Evolutionary conservation across 2,888 invertebrate genomes (phyloP), one percentile per base, ranked within the genome.

Genomic region (Anoncus sp.): DNA sequence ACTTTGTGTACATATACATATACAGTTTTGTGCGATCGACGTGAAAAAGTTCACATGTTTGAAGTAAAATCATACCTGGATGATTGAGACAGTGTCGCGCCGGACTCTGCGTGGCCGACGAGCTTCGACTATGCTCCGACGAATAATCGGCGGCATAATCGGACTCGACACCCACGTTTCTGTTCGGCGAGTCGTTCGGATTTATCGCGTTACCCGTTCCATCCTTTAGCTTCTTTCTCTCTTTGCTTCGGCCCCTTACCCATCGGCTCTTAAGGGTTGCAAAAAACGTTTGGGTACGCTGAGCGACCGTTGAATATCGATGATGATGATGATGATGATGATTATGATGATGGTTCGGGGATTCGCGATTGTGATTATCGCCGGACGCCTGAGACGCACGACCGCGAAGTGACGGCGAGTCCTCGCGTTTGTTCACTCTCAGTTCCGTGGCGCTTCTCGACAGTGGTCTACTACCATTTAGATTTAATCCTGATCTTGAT

Each of bases 401-500:
- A 53, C 83, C 67, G 90, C 16, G 93, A 91, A 86, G 93, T 86
- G 89, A 91, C 73, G 92, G 91, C 82, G 86, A 86, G 82, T 91
- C 72, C 93, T 94, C 84, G 94, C 95, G 85, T 94, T 96, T 88
- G 81, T 85, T 87, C 49, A 87, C 83, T 55, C 90, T 85, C 71
- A 97, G 91, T 92, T 97, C 97, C 71, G 96, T 96, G 12, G 97
- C 96, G 22, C 96, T 96, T 91, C 96, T 96, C 83, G 96, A 96
- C 79, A 97, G 92, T 85, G 96, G 95, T 62, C 95, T 94, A 80
- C 92, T 93, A 81, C 89, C 90, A 84, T 89, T 90, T 55, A 90
- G 77, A 84, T 90, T 90, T 80, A 88, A 81, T 81, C 88, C 85
- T 63, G 90, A 87, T 80, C 87, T 84, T 62, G 89, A 87, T 73